Percentiles rank a stretch among this genome's conserved stretches.
Conservation (phyloP, 2,113 vertebrate species). For the Lichenostomus cassidix region DNA sequence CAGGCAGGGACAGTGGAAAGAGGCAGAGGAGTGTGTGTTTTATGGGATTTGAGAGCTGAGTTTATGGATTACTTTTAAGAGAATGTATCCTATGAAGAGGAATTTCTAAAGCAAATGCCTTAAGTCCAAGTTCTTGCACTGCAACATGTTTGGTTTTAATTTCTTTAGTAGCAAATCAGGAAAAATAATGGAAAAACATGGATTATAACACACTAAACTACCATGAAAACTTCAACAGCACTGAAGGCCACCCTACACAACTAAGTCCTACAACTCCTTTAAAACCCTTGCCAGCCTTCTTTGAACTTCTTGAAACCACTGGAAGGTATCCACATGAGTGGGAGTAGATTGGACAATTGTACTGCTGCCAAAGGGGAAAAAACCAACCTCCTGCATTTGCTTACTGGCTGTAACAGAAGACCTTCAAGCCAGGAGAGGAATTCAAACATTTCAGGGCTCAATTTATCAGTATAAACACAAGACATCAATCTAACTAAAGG, state of each 20-base stretch:
- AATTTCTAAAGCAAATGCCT: not conserved
- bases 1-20: not conserved
- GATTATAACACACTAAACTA: not conserved
- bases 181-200: not conserved
- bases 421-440: not conserved
- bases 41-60: not conserved
- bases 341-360: not conserved
- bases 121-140: not conserved
- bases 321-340: not conserved
- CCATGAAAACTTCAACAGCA: not conserved
- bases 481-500: not conserved
- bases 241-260: not conserved
- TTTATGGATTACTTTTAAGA: not conserved
- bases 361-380: not conserved
- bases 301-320: not conserved
- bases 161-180: not conserved
- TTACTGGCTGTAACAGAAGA: not conserved
- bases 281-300: not conserved
- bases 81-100: not conserved
- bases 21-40: not conserved
- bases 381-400: not conserved
- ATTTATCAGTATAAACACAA: not conserved
- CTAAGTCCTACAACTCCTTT: not conserved
- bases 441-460: not conserved
- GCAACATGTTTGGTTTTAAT: not conserved